phyloP scores from a whole-genome alignment of 2,113 vertebrate genomes.

The Misgurnus mizolepis region DNA sequence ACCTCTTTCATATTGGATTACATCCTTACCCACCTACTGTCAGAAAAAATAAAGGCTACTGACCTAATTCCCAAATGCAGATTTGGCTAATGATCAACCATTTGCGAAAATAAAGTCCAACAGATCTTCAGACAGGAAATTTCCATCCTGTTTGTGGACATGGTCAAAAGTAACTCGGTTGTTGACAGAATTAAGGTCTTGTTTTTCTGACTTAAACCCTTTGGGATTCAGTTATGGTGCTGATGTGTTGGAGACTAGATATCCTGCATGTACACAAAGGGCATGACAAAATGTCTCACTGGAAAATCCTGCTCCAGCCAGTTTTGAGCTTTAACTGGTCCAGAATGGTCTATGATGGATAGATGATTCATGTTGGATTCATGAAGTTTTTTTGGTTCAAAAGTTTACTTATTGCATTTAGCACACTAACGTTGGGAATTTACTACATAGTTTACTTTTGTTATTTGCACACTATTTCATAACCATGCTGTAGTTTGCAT shows the following conservation, averaged over 20 bases:
- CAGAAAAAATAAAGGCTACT: not conserved
- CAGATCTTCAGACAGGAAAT: conserved; percentile 22
- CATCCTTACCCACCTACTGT: not conserved
- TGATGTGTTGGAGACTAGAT: conserved; percentile 34
- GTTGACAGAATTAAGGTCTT: conserved; percentile 54
- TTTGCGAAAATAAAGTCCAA: not conserved
- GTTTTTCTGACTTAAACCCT: conserved; percentile 18
- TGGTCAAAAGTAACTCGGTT: not conserved
- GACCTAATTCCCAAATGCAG: not conserved
- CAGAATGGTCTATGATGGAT: not conserved
- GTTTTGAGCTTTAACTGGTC: not conserved
- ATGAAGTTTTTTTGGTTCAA: not conserved
- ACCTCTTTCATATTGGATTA: not conserved
- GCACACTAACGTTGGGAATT: too few relatives aligned
- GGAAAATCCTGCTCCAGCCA: not conserved
- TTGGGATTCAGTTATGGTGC: not conserved
- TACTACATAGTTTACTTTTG: too few relatives aligned
- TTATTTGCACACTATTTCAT: too few relatives aligned
- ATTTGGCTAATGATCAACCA: conserved; percentile 17
- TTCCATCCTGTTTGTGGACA: conserved; percentile 44
- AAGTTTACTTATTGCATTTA: too few relatives aligned
- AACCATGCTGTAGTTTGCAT: too few relatives aligned
- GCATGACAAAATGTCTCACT: not conserved
- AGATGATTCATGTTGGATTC: not conserved
- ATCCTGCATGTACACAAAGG: conserved; percentile 20